phyloP scores from a whole-genome alignment of 2,113 vertebrate genomes.

The Butorides virescens region DNA sequence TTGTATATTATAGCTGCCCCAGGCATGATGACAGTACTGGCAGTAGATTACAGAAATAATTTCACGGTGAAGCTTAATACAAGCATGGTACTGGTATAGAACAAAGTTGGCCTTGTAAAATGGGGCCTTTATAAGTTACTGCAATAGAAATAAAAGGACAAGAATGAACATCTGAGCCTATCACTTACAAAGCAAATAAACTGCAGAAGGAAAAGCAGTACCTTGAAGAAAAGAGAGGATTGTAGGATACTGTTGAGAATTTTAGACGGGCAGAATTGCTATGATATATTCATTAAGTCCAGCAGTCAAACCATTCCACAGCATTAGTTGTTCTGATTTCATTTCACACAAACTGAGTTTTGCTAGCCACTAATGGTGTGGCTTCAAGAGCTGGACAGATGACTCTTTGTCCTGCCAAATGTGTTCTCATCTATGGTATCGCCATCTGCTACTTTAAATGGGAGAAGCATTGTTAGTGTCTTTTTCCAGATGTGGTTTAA shows the following conservation, averaged over 20 bases:
- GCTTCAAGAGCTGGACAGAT: background rate
- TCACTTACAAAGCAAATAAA: background rate
- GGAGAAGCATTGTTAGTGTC: background rate
- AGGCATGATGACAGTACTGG: background rate
- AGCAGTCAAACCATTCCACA: background rate
- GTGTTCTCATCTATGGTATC: background rate
- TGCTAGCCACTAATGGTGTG: background rate
- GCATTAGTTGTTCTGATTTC: background rate
- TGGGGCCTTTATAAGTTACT: background rate
- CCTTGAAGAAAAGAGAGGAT: background rate
- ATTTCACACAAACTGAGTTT: background rate
- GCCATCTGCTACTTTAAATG: conserved; percentile 31
- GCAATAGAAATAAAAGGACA: background rate
- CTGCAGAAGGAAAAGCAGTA: background rate
- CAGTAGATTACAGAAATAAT: background rate
- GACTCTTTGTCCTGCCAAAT: background rate
- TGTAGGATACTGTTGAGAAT: background rate
- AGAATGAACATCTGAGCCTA: background rate
- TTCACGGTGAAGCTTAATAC: background rate
- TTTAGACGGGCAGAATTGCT: background rate
- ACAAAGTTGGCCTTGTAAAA: background rate
- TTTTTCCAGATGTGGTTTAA: conserved; percentile 13
- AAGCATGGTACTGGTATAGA: background rate
- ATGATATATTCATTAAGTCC: background rate
- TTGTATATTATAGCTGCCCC: background rate